Evolutionary conservation across 64 coral and sea anemone genomes (phyloP).

Genomic region (Hydrozoanthus tunicans): DNA sequence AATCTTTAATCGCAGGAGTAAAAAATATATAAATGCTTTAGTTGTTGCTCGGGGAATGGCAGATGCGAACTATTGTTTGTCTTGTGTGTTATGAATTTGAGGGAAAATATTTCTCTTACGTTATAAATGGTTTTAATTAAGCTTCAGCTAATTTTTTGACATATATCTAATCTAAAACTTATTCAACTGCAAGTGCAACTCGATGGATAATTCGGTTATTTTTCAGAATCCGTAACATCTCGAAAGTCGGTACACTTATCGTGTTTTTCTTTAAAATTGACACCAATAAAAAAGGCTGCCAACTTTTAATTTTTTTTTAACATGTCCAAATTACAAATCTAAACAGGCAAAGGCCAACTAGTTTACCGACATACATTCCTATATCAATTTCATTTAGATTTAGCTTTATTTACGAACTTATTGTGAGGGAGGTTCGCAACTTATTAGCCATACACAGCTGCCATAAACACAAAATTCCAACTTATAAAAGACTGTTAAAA

Average conservation of each 20-base stretch:
- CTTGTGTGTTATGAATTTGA: background rate
- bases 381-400: too few species aligned
- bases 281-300: too few species aligned
- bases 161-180: background rate
- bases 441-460: background rate
- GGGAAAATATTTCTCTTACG: background rate
- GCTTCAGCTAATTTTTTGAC: background rate
- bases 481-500: background rate
- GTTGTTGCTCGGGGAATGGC: background rate
- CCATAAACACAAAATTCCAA: background rate
- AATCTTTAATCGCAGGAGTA: too few species aligned
- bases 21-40: too few species aligned
- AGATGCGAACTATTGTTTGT: background rate
- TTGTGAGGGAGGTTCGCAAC: background rate
- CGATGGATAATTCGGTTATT: background rate
- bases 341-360: too few species aligned
- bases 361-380: too few species aligned
- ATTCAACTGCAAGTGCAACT: background rate
- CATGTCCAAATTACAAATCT: too few species aligned
- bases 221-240: background rate
- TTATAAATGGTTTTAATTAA: constrained; percentile 7
- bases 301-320: too few species aligned
- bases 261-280: too few species aligned
- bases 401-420: too few species aligned
- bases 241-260: background rate